Conservation (phyloP, 2,797 vertebrate species). For the Tauraco hartlaubi region DNA sequence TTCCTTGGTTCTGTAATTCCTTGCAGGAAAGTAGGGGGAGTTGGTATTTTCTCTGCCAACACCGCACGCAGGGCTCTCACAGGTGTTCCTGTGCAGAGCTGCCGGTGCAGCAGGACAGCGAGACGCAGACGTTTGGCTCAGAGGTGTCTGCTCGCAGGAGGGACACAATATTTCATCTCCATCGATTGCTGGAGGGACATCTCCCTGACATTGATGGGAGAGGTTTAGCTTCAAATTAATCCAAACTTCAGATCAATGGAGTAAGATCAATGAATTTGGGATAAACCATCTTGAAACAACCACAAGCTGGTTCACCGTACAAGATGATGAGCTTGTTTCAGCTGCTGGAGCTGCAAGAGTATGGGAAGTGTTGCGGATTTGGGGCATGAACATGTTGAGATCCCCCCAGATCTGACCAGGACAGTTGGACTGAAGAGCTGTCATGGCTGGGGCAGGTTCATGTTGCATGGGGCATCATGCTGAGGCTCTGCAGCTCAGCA, state of each 20-base stretch:
- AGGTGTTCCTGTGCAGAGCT: neutral
- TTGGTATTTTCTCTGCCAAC: neutral
- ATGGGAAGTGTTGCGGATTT: neutral
- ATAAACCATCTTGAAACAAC: neutral
- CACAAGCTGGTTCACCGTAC: neutral
- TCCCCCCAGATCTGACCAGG: neutral
- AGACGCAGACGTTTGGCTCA: neutral
- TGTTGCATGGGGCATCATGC: accelerated
- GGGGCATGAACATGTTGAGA: neutral
- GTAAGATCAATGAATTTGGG: neutral
- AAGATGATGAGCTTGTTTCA: neutral
- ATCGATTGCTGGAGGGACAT: neutral
- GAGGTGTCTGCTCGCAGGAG: neutral
- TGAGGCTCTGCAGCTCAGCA: neutral
- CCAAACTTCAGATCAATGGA: neutral
- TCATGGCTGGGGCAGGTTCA: neutral
- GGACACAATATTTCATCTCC: neutral
- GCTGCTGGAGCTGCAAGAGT: neutral
- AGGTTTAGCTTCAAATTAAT: conserved; percentile 18
- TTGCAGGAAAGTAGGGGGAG: neutral
- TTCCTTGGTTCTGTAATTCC: neutral
- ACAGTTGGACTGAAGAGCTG: neutral
- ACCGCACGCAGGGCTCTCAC: neutral
- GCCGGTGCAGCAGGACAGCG: accelerated
- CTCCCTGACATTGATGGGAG: neutral